A percentile compares a stretch with the other conserved stretches of the same genome.
Conservation (phyloP, 2,113 vertebrate genomes). For the Pelobates fuscus region DNA sequence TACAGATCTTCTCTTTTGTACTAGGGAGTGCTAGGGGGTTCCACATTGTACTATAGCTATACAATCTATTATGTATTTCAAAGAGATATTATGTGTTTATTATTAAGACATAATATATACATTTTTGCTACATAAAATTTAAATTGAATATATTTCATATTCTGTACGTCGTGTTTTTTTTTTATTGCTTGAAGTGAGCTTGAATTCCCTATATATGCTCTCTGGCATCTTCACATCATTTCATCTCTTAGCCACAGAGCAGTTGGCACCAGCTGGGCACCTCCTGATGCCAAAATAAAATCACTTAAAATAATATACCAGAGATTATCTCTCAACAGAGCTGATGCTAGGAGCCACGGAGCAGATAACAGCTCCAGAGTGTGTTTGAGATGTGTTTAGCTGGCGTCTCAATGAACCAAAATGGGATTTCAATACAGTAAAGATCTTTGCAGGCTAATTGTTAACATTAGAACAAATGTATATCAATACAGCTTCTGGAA, state of each 20-base stretch:
- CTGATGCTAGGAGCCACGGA: conserved; percentile 21
- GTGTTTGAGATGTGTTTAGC: conserved; percentile 30
- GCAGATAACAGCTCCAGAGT: conserved; percentile 35
- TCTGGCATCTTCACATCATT: conserved; percentile 42
- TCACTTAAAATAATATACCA: conserved; percentile 27
- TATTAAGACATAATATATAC: too few relatives aligned
- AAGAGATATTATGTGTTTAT: too few relatives aligned
- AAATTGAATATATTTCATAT: too few relatives aligned
- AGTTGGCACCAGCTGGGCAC: conserved; percentile 53
- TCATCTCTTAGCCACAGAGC: conserved; percentile 33
- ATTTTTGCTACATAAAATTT: too few relatives aligned
- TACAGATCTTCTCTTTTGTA: too few relatives aligned
- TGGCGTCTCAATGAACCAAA: conserved; percentile 29
- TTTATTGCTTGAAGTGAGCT: conserved; percentile 35
- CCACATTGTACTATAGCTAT: too few relatives aligned
- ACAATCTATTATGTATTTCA: too few relatives aligned
- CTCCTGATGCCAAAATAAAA: conserved; percentile 51
- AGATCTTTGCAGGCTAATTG: conserved; percentile 45
- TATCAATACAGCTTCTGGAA: conserved; percentile 35
- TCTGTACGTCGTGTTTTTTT: conserved; percentile 11
- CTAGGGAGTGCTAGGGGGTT: too few relatives aligned
- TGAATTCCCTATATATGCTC: conserved; percentile 27
- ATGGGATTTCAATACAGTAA: conserved; percentile 43
- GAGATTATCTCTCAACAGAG: conserved; percentile 44
- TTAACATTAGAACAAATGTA: conserved; percentile 44